These are phyloP conservation scores for Stigmatopora nigra DNA, from an alignment of 2,113 vertebrate genomes.

Conservation along the genomic window DNA sequence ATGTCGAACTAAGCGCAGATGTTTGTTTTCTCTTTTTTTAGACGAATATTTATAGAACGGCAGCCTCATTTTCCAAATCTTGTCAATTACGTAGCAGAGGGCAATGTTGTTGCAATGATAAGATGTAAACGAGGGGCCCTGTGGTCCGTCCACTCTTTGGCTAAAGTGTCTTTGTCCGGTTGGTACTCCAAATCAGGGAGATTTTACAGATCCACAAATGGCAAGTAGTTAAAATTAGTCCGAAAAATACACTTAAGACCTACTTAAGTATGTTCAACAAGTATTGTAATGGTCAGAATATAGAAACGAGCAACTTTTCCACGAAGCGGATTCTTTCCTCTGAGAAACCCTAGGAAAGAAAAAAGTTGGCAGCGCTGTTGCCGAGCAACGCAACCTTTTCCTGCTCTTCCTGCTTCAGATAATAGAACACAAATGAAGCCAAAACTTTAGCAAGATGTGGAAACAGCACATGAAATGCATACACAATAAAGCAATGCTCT, in stretches of 20 bases:
- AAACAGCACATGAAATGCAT: neutral
- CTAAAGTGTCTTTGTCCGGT: neutral
- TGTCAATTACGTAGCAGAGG: neutral
- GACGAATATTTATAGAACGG: conserved; percentile 7
- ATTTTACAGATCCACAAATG: conserved; percentile 16
- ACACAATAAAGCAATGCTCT: neutral
- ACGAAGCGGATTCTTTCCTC: conserved; percentile 31
- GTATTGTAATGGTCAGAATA: neutral
- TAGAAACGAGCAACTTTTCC: neutral
- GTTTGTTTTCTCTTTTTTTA: neutral
- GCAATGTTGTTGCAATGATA: neutral
- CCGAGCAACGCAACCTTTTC: conserved; percentile 35
- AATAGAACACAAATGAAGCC: conserved; percentile 11
- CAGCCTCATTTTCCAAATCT: conserved; percentile 1
- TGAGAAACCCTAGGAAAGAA: conserved; percentile 33
- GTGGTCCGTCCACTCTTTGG: neutral
- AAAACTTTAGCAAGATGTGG: neutral
- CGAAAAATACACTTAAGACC: neutral
- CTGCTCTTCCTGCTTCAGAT: neutral
- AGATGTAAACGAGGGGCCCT: neutral
- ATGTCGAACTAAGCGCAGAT: too few relatives aligned
- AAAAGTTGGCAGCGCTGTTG: conserved; percentile 20
- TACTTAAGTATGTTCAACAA: neutral
- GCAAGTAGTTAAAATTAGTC: neutral
- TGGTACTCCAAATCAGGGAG: conserved; percentile 6